phyloP scores from a whole-genome alignment of 2,113 vertebrate species.

The Zosterops lateralis region DNA sequence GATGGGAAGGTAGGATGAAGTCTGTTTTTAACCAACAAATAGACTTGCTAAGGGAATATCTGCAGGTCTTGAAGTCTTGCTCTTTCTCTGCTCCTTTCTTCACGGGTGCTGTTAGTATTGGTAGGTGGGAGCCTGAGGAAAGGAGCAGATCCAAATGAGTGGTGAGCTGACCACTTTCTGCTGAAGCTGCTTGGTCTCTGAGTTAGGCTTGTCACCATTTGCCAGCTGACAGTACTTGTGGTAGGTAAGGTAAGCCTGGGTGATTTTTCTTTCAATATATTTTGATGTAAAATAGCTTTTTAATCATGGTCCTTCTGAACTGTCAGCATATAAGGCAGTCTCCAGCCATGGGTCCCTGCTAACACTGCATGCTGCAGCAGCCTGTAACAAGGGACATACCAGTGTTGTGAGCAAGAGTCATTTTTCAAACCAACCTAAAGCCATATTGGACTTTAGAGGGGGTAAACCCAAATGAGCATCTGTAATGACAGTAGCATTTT shows the following conservation, averaged over 20 bases:
- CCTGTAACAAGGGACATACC: not conserved
- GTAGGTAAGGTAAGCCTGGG: not conserved
- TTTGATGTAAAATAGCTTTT: not conserved
- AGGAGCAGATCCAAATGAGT: not conserved
- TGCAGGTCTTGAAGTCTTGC: not conserved
- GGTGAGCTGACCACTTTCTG: not conserved
- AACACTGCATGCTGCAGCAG: not conserved
- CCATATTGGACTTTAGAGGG: not conserved
- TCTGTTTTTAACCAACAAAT: not conserved
- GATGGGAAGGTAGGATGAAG: not conserved
- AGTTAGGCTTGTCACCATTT: not conserved
- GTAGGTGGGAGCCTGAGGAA: not conserved
- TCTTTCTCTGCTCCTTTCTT: not conserved
- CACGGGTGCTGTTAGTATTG: rapidly evolving
- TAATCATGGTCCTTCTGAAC: not conserved
- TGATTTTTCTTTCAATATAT: not conserved
- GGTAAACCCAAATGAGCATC: not conserved
- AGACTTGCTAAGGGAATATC: not conserved
- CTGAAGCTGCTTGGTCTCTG: not conserved
- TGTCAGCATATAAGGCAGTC: not conserved
- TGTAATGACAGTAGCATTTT: not conserved
- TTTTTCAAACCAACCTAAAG: not conserved
- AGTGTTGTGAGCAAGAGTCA: not conserved
- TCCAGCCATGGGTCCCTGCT: not conserved
- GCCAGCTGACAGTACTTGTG: not conserved